Percentiles rank a stretch among this genome's conserved stretches.
Evolutionary conservation across 2,888 invertebrate genomes (phyloP).

Genomic region (Melanotus villosus): DNA sequence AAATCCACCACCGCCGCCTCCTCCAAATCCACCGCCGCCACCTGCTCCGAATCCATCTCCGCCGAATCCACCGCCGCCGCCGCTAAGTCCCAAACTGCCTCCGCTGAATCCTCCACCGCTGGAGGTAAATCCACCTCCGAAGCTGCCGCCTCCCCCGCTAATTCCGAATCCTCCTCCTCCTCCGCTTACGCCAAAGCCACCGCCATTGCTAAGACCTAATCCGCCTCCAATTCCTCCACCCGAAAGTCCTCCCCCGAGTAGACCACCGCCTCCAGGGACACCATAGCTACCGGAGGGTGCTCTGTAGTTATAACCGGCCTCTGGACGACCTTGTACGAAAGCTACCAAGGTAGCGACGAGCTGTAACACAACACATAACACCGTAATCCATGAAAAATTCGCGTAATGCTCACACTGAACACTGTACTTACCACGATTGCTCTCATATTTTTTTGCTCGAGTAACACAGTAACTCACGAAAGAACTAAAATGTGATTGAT

Average conservation of each 20-base stretch:
- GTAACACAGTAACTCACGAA: conserved; percentile 59
- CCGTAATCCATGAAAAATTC: conserved; percentile 39
- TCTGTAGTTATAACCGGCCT: conserved; percentile 73
- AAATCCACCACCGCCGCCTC: conserved; percentile 61
- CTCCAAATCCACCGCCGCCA: conserved; percentile 34
- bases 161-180: conserved; percentile 53
- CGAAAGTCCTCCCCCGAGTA: conserved; percentile 50
- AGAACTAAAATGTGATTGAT: conserved; percentile 58
- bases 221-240: conserved; percentile 44
- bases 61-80: conserved; percentile 45
- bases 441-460: conserved; percentile 59
- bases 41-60: conserved; percentile 49
- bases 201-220: conserved; percentile 44
- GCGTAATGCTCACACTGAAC: conserved; percentile 19
- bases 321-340: conserved; percentile 73
- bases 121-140: conserved; percentile 39
- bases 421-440: conserved; percentile 62
- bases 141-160: conserved; percentile 51
- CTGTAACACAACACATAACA: conserved; percentile 53
- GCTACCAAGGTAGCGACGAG: conserved; percentile 68
- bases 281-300: conserved; percentile 60
- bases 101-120: conserved; percentile 48
- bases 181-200: conserved; percentile 49
- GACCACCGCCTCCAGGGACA: conserved; percentile 54
- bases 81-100: conserved; percentile 41